Evolutionary conservation across 2,888 invertebrate species (phyloP), one percentile per base, ranked within the genome.

Genomic region (Caenorhabditis auriculariae): DNA sequence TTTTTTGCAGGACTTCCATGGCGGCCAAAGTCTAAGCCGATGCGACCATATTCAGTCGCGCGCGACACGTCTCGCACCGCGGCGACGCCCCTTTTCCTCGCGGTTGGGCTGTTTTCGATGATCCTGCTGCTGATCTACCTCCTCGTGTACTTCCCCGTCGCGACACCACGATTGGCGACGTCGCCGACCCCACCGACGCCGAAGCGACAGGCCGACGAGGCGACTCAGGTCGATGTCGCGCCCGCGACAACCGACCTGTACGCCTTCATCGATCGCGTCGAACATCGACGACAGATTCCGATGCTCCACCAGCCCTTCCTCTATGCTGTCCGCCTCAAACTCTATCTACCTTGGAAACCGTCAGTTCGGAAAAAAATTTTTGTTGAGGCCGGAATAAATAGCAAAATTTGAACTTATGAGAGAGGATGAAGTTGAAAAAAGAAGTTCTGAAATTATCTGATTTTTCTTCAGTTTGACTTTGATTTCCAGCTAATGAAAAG

Each of bases 261-360:
- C 35, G 38, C 52, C n/a, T 44, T 69, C 17, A 49, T 57, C 19
- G 58, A 69, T 45, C 59, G 49, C 28, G 15, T 54, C 23, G 38
- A 26, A 44, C 56, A 58, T 50, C 58, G 63, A 12, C 46, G 29
- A 23, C 67, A 72, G 57, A 66, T 72, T 43, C 72, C 72, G 38
- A 55, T 60, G 9, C 52, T 59, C 15, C 60, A 69, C 38, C 51
- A 60, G 27, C 72, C 72, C 21, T 55, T 51, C 21, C 37, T 60
- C 21, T 72, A 72, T 54, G 58, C 63, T 45, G 35, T 69, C 24
- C 26, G 49, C 37, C 54, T 72, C 19, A 66, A 68, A 49, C 12
- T 70, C 9, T 72, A 60, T 42, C 37, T 70, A 24, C 67, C 72
- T 5, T 72, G 60, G 59, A 52, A 50, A 50, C 28, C 56, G 65